Evolutionary conservation across 92 coral and sea anemone genomes (phyloP).

Genomic region (Siderastrea radians): DNA sequence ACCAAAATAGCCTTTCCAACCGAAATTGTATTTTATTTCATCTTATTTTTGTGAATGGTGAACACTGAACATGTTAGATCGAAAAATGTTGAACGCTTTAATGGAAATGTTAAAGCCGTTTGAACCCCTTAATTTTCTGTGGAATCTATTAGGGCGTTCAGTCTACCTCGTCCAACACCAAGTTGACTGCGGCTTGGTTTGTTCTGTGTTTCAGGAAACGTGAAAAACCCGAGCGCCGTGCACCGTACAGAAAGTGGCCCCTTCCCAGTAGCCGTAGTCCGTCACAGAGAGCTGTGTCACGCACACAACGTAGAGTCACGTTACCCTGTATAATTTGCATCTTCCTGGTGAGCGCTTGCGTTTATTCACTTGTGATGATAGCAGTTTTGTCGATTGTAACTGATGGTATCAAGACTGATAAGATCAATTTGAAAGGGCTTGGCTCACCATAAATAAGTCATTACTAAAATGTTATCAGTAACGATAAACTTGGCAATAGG

Average conservation of each 20-base stretch:
- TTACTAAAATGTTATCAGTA: not conserved
- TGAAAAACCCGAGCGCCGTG: constrained; percentile 75
- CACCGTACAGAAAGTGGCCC: constrained; percentile 84
- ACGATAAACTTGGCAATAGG: not conserved
- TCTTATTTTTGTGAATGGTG: too few relatives aligned
- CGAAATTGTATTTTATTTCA: too few relatives aligned
- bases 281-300: constrained; percentile 37
- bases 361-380: constrained; percentile 52
- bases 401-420: not conserved
- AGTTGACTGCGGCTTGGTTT: not conserved
- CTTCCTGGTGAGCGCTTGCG: constrained; percentile 50
- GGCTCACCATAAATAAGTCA: not conserved
- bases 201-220: constrained; percentile 64
- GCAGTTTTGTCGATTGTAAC: constrained; percentile 26
- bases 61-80: too few relatives aligned
- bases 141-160: too few relatives aligned
- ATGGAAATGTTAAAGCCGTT: too few relatives aligned
- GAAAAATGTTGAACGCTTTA: too few relatives aligned
- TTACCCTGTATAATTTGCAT: constrained; percentile 45
- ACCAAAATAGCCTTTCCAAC: too few relatives aligned
- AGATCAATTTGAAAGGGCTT: not conserved
- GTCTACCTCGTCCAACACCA: too few relatives aligned
- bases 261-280: constrained; percentile 69
- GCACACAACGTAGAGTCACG: constrained; percentile 39
- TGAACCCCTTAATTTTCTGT: too few relatives aligned